Evolutionary conservation across 2,888 invertebrate genomes (phyloP), one percentile per base, ranked within the genome.

Genomic region (Drosophila anomelani): DNA sequence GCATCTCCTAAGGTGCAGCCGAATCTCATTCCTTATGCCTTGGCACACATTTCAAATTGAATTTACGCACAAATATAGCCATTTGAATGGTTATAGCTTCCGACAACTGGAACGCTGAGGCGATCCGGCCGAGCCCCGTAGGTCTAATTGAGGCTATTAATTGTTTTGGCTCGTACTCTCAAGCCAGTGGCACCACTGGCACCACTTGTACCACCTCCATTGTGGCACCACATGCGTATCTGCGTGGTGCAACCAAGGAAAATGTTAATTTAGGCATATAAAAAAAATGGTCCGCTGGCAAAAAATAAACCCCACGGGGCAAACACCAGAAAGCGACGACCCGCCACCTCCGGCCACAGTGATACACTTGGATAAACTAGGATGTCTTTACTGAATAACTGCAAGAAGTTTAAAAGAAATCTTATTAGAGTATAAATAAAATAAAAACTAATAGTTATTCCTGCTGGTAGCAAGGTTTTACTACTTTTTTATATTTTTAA

Each of bases 131-230:
- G 15, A 15, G 51, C 51, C 51, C 85, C 85, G 76, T 71, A 87
- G 85, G 82, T 85, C 89, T 89, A 89, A 86, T 86, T 87, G 88
- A 79, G 73, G 85, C 85, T 87, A 87, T 86, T 86, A 86, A 89
- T 86, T 86, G 85, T 85, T 85, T 78, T 62, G 88, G 75, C 86
- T 72, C 76, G 63, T 36, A 67, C 57, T n/a, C 32, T 47, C 47
- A 26, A 26, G 46, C 46, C 26, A 29, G 12, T 59, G 59, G 58
- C 78, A 77, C 75, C 71, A 70, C 77, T 59, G 67, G 64, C 69
- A 53, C 51, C 60, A 68, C 68, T 64, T 61, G 55, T 34, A 57
- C 44, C 53, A 32, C 51, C 64, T 20, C 54, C 59, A 57, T 57
- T 61, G 57, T 56, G 55, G 55, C 68, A 46, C 58, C 63, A 61